Percentiles rank a stretch among this genome's conserved stretches.
These are phyloP conservation scores for Microplitis demolitor DNA, from an alignment of 1,140 invertebrate species.

Conservation along the genomic window DNA sequence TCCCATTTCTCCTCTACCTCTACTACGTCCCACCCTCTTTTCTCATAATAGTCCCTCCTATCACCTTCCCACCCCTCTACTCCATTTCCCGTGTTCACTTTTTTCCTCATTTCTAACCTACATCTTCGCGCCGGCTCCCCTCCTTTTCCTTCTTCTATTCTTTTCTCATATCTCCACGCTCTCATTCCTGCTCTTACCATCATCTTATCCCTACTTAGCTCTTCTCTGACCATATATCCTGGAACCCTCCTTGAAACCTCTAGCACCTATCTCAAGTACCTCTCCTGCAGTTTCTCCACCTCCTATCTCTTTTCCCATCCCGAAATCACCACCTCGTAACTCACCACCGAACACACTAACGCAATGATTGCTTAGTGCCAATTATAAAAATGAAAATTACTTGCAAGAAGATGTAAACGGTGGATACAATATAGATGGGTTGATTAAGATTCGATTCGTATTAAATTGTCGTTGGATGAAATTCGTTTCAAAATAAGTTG, in stretches of 20 bases:
- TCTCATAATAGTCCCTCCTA: not conserved
- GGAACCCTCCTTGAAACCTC: not conserved
- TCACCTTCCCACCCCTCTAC: not conserved
- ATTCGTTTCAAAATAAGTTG: no score
- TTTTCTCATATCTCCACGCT: conserved; percentile 18
- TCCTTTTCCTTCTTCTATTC: not conserved
- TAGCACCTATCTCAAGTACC: conserved; percentile 8
- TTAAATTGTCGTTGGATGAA: no score
- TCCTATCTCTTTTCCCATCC: not conserved
- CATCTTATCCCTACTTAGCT: not conserved
- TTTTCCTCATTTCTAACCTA: not conserved
- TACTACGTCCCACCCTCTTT: no score
- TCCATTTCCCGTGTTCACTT: not conserved
- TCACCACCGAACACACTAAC: not conserved
- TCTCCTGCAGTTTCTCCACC: not conserved
- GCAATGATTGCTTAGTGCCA: no score
- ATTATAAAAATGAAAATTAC: no score
- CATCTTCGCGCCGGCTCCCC: not conserved
- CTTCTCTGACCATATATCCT: conserved; percentile 23
- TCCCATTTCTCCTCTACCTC: no score
- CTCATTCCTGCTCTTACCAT: not conserved
- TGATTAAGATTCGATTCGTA: no score
- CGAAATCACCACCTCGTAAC: not conserved
- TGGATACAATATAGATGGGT: no score
- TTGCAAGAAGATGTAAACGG: no score